Evolutionary conservation across 2,113 vertebrate genomes (phyloP).

Genomic region (Sialia sialis): DNA sequence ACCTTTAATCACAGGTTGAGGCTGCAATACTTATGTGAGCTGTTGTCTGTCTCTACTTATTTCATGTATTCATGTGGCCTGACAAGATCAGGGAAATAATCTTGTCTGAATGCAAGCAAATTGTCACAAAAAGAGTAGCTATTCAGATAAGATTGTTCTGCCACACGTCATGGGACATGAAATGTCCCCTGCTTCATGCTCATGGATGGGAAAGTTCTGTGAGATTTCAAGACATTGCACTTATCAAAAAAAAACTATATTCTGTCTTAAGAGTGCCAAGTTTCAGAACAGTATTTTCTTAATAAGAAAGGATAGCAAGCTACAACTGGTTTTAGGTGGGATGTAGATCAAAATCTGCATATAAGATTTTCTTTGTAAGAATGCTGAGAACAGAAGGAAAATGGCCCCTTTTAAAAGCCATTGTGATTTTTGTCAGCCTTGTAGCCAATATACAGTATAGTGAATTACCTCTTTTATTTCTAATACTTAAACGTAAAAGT

Average conservation of each 20-base stretch:
- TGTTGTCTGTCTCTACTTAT: background rate
- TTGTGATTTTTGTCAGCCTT: background rate
- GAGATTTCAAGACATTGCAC: background rate
- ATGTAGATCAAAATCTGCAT: background rate
- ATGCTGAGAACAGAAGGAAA: background rate
- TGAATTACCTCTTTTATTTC: background rate
- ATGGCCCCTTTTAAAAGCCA: background rate
- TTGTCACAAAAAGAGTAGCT: background rate
- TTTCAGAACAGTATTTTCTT: background rate
- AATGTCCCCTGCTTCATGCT: background rate
- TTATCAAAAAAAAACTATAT: background rate
- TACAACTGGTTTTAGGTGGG: background rate
- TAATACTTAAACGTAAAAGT: background rate
- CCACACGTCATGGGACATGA: fast-evolving
- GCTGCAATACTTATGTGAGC: background rate
- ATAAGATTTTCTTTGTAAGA: background rate
- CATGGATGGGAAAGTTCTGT: background rate
- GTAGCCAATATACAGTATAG: background rate
- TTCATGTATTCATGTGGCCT: background rate
- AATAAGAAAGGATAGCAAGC: background rate
- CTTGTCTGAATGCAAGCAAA: background rate
- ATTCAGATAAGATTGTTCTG: background rate
- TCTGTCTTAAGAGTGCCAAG: background rate
- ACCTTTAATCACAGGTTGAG: background rate
- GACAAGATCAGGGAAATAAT: background rate